These are phyloP conservation scores for Cremastinae sp. DNA, from an alignment of 2,888 invertebrate genomes.

Conservation along the genomic window DNA sequence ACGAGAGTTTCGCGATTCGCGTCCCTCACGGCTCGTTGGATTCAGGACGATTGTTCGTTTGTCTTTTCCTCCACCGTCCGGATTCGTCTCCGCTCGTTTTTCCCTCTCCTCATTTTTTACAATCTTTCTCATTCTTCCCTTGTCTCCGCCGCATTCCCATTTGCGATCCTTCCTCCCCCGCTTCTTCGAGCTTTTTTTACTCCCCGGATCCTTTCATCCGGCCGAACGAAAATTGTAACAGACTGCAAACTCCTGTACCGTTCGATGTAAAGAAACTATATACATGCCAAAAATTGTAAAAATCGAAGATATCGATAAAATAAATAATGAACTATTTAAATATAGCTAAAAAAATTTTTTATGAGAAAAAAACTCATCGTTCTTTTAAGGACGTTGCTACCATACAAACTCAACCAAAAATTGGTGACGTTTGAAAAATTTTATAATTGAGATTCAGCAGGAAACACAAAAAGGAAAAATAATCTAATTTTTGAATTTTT, in stretches of 20 bases:
- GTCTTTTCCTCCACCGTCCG: slow-evolving; percentile 56
- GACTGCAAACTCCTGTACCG: slow-evolving; percentile 10
- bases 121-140: slow-evolving; percentile 31
- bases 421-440: too few relatives aligned
- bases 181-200: background rate
- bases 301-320: too few relatives aligned
- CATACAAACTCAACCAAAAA: too few relatives aligned
- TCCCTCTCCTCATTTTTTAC: slow-evolving; percentile 29
- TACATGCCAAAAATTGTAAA: slow-evolving; percentile 28
- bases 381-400: too few relatives aligned
- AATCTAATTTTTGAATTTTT: too few relatives aligned
- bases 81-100: slow-evolving; percentile 7
- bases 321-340: too few relatives aligned
- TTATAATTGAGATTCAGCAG: too few relatives aligned
- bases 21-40: slow-evolving; percentile 62
- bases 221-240: slow-evolving; percentile 26
- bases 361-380: too few relatives aligned
- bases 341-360: too few relatives aligned
- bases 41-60: slow-evolving; percentile 63
- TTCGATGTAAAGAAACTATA: too few relatives aligned
- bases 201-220: background rate
- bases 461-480: too few relatives aligned
- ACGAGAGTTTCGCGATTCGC: slow-evolving; percentile 55
- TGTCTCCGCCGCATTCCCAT: slow-evolving; percentile 42
- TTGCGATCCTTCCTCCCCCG: background rate